Evolutionary conservation across 2,113 vertebrate genomes (phyloP).

Genomic region (Steatornis caripensis): DNA sequence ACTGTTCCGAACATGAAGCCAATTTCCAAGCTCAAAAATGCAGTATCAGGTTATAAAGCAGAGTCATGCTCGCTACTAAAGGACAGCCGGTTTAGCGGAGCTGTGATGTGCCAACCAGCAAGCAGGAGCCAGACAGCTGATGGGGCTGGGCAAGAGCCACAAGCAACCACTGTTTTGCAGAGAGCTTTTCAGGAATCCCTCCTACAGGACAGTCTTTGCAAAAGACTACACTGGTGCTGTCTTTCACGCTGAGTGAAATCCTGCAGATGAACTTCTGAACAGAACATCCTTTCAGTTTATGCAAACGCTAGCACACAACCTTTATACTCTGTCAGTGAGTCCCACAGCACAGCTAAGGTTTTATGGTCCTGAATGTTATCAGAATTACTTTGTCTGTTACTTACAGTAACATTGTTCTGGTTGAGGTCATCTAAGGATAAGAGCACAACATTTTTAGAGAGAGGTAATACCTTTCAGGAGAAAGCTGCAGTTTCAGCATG

Average conservation of each 20-base stretch:
- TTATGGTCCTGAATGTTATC: constrained; percentile 4
- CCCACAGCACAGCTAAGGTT: background rate
- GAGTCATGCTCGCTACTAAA: background rate
- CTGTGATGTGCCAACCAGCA: background rate
- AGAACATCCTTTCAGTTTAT: constrained; percentile 40
- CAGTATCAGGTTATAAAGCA: background rate
- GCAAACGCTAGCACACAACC: constrained; percentile 11
- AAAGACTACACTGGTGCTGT: constrained; percentile 48
- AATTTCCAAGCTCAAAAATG: background rate
- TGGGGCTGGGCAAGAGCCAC: constrained; percentile 37
- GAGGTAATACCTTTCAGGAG: background rate
- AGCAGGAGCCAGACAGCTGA: constrained; percentile 50
- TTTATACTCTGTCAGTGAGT: background rate
- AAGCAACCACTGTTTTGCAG: constrained; percentile 9
- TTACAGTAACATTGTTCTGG: background rate
- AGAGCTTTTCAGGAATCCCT: constrained; percentile 58
- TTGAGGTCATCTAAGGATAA: background rate
- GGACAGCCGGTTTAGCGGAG: background rate
- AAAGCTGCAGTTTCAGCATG: background rate
- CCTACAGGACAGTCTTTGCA: constrained; percentile 42
- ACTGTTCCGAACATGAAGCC: background rate
- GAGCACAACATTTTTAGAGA: background rate
- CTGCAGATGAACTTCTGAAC: constrained; percentile 40
- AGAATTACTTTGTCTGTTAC: constrained; percentile 19
- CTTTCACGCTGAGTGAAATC: constrained; percentile 9